These are phyloP conservation scores for Neodiprion fabricii DNA, from an alignment of 1,140 invertebrate genomes.

Conservation along the genomic window DNA sequence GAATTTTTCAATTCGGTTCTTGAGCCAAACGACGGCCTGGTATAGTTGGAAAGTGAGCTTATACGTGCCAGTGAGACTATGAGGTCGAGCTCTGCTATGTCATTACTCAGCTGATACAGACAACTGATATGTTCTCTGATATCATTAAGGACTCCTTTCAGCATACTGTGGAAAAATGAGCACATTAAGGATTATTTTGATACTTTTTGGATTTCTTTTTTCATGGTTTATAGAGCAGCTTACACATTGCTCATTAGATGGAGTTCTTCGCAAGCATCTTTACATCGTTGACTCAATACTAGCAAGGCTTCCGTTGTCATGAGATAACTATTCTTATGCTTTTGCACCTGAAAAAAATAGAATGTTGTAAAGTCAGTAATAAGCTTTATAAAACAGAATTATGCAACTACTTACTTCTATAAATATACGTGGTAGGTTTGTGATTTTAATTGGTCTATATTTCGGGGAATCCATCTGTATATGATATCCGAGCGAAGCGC, in stretches of 20 bases:
- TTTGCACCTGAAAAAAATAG: slow-evolving; percentile 66
- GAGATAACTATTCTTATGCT: slow-evolving; percentile 67
- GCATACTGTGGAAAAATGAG: slow-evolving; percentile 62
- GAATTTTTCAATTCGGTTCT: slow-evolving; percentile 74
- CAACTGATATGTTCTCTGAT: slow-evolving; percentile 74
- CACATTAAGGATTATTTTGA: slow-evolving; percentile 11
- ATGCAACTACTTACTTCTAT: slow-evolving; percentile 63
- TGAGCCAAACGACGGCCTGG: slow-evolving; percentile 75
- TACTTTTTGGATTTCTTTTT: slow-evolving; percentile 13
- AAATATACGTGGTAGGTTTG: slow-evolving; percentile 70
- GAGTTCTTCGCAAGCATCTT: slow-evolving; percentile 78
- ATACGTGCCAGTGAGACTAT: slow-evolving; percentile 77
- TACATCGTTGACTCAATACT: slow-evolving; percentile 72
- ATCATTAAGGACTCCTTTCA: slow-evolving; percentile 66
- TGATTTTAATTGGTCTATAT: slow-evolving; percentile 57
- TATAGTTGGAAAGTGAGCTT: slow-evolving; percentile 67
- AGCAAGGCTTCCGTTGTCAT: slow-evolving; percentile 84
- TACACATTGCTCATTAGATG: slow-evolving; percentile 82
- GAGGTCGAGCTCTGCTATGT: slow-evolving; percentile 81
- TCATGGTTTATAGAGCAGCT: slow-evolving; percentile 39
- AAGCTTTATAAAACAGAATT: not conserved
- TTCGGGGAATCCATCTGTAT: slow-evolving; percentile 68
- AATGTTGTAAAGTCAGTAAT: slow-evolving; percentile 28
- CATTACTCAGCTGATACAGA: slow-evolving; percentile 81
- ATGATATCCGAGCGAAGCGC: slow-evolving; percentile 76